These are phyloP conservation scores for Corbicula japonica DNA, from an alignment of 2,888 invertebrate species.

Conservation along the genomic window DNA sequence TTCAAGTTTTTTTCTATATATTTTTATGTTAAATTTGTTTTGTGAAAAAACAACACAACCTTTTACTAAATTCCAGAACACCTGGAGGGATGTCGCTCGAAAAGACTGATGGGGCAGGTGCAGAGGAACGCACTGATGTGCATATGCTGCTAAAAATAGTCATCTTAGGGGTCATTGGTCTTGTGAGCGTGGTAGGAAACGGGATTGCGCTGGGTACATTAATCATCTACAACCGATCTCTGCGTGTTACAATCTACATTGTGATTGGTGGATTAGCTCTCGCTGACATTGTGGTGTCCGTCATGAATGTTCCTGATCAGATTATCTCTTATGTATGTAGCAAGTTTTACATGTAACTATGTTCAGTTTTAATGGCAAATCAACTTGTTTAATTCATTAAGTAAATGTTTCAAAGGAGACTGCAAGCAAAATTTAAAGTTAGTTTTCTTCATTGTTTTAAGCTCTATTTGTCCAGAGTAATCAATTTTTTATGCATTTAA, in stretches of 20 bases:
- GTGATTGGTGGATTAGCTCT: conserved; percentile 77
- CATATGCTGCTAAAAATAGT: conserved; percentile 74
- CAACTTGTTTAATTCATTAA: too few species aligned
- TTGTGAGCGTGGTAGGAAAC: conserved; percentile 79
- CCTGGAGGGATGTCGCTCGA: conserved; percentile 30
- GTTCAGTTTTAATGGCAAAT: too few species aligned
- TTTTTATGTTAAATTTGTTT: too few species aligned
- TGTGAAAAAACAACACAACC: too few species aligned
- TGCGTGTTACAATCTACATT: conserved; percentile 76
- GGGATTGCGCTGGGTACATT: conserved; percentile 76
- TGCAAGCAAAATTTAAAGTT: too few species aligned
- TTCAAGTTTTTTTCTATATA: too few species aligned
- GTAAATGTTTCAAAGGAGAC: too few species aligned
- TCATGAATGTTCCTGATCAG: conserved; percentile 75
- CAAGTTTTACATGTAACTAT: too few species aligned
- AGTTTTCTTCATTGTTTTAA: too few species aligned
- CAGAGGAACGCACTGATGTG: conserved; percentile 48
- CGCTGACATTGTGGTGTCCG: conserved; percentile 73
- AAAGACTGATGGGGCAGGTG: conserved; percentile 38
- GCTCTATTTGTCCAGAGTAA: too few species aligned
- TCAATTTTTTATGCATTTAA: too few species aligned
- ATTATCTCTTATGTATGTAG: conserved; percentile 68
- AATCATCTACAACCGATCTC: conserved; percentile 61
- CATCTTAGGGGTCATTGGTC: conserved; percentile 74
- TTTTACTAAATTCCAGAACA: too few species aligned